phyloP scores from a whole-genome alignment of 2,888 invertebrate genomes.

The Alloscopus bannaensis region DNA sequence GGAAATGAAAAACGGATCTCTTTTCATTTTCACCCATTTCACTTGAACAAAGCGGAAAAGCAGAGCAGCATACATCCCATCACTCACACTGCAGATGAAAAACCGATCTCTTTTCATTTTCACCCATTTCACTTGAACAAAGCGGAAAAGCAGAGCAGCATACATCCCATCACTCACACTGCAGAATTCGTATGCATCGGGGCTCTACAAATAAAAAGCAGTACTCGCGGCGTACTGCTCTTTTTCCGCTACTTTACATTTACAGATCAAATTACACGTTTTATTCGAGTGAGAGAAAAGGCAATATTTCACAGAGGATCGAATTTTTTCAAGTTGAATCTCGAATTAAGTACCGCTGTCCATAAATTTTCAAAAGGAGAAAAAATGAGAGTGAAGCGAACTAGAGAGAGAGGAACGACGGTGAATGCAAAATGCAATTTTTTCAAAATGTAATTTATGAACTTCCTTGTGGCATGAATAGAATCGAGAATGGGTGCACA shows the following conservation, averaged over 20 bases:
- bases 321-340: conserved; percentile 1
- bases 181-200: too few relatives aligned
- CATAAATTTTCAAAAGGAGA: background rate
- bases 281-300: conserved; percentile 16
- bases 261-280: conserved; percentile 57
- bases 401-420: background rate
- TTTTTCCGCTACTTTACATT: conserved; percentile 48
- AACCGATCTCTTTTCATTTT: conserved; percentile 33
- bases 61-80: background rate
- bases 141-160: background rate
- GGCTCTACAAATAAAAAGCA: too few relatives aligned
- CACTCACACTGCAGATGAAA: background rate
- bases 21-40: conserved; percentile 27
- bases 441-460: conserved; percentile 29
- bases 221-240: too few relatives aligned
- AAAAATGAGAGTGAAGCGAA: background rate
- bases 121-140: conserved; percentile 28
- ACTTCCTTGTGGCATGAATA: conserved; percentile 3
- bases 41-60: conserved; percentile 9
- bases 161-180: background rate
- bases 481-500: background rate
- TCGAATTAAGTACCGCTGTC: conserved; percentile 16
- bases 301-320: conserved; percentile 21
- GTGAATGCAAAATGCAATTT: background rate
- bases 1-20: conserved; percentile 59